A percentile compares a stretch with the other conserved stretches of the same genome.
These are phyloP conservation scores for Tetrapedia diversipes DNA, from an alignment of 2,888 invertebrate genomes.

Conservation along the genomic window DNA sequence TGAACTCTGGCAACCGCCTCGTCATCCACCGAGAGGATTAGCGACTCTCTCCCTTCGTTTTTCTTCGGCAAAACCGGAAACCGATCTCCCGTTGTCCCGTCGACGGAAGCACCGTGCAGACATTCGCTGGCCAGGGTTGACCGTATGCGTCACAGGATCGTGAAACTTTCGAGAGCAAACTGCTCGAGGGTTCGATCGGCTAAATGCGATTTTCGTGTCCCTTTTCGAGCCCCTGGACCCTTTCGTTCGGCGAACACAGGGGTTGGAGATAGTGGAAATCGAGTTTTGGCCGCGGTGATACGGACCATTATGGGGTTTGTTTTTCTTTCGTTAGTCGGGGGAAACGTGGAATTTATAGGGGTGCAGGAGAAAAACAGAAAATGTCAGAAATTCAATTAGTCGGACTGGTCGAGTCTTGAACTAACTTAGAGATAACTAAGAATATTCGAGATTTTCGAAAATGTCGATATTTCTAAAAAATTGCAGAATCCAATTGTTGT, in stretches of 20 bases:
- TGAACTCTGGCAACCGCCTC: conserved; percentile 63
- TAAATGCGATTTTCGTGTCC: conserved; percentile 37
- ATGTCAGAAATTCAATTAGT: no score
- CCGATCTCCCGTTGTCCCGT: conserved; percentile 57
- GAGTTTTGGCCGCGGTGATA: background rate
- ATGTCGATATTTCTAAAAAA: no score
- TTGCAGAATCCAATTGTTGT: no score
- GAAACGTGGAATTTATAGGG: no score
- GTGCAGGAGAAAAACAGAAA: no score
- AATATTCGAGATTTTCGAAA: no score
- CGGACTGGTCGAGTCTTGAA: no score
- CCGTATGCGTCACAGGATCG: conserved; percentile 18
- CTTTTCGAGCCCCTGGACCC: background rate
- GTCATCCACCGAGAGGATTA: conserved; percentile 72
- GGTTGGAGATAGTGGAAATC: background rate
- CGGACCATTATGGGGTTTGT: no score
- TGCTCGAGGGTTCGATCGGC: background rate
- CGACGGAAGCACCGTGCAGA: conserved; percentile 34
- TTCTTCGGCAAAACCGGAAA: conserved; percentile 67
- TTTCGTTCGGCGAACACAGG: background rate
- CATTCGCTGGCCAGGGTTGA: background rate
- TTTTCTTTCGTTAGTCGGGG: no score
- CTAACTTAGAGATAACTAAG: no score
- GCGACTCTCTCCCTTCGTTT: conserved; percentile 71
- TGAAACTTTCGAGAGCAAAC: background rate